Conservation (phyloP, 2,797 vertebrate species). For the Sebastes dallii region DNA sequence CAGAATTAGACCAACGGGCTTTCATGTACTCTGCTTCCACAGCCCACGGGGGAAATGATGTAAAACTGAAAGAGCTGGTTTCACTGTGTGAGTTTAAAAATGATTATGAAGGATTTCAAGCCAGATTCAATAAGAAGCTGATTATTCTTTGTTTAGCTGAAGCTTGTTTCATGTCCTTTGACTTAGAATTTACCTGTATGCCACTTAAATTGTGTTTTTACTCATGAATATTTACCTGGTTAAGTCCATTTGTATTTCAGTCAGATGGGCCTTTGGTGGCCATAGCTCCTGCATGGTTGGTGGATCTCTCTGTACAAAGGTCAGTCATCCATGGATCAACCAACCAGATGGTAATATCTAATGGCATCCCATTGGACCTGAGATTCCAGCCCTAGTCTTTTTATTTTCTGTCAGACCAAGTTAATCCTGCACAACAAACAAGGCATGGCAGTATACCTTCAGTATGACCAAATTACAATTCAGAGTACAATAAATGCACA, state of each 20-base stretch:
- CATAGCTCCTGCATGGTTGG: neutral
- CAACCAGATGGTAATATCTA: constrained; percentile 63
- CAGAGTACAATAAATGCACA: neutral
- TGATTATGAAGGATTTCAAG: constrained; percentile 43
- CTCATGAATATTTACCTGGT: constrained; percentile 31
- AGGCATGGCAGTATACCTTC: constrained; percentile 13
- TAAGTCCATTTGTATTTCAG: neutral
- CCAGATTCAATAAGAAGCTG: constrained; percentile 38
- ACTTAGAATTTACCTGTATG: constrained; percentile 13
- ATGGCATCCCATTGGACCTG: constrained; percentile 58
- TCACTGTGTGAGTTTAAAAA: constrained; percentile 43
- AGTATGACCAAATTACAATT: constrained; percentile 4
- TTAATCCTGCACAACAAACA: constrained; percentile 51
- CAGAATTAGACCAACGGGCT: constrained; percentile 59
- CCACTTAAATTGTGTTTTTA: constrained; percentile 2
- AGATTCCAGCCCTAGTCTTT: constrained; percentile 48
- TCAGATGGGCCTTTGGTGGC: neutral
- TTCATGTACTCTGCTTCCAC: constrained; percentile 49
- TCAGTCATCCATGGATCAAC: constrained; percentile 44
- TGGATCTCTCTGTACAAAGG: neutral
- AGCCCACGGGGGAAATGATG: constrained; percentile 40
- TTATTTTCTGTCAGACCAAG: constrained; percentile 52
- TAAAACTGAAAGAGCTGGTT: constrained; percentile 37
- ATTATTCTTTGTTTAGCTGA: constrained; percentile 36
- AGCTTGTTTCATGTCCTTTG: constrained; percentile 13